Conservation (phyloP, 2,797 vertebrate species). For the Moxostoma hubbsi region DNA sequence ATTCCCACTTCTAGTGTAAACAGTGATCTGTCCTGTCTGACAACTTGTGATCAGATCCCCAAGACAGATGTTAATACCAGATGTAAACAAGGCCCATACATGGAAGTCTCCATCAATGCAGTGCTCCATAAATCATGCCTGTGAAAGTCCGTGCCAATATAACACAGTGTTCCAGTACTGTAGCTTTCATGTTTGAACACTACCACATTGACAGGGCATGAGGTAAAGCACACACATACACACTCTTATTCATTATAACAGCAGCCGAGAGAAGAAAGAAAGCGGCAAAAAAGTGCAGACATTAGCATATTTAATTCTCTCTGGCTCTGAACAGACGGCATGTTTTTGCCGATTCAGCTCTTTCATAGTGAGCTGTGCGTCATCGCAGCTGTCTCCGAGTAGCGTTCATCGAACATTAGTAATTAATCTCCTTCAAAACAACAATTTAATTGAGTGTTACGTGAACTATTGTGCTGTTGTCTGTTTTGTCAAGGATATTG, state of each 20-base stretch:
- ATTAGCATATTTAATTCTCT: conserved; percentile 55
- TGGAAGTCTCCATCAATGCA: neutral
- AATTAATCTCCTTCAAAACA: conserved; percentile 40
- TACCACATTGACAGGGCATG: neutral
- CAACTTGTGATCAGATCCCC: too few species aligned
- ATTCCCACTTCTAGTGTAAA: too few species aligned
- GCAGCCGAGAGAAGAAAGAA: conserved; percentile 23
- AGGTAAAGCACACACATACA: conserved; percentile 30
- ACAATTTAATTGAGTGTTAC: neutral
- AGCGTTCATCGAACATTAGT: conserved; percentile 11
- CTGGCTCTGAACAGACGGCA: conserved; percentile 5
- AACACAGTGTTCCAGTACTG: neutral
- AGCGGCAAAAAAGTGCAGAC: conserved; percentile 40
- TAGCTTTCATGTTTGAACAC: neutral
- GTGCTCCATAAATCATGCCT: neutral
- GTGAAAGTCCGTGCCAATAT: neutral
- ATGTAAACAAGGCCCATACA: too few species aligned
- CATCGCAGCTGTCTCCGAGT: neutral
- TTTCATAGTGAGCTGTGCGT: conserved; percentile 22
- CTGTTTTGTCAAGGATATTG: neutral
- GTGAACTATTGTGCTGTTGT: neutral
- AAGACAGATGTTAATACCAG: too few species aligned
- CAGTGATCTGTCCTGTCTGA: too few species aligned
- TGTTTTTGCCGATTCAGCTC: conserved; percentile 41
- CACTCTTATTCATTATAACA: conserved; percentile 45